Conservation (phyloP, 2,888 invertebrate genomes). For the Pachydiplax longipennis region DNA sequence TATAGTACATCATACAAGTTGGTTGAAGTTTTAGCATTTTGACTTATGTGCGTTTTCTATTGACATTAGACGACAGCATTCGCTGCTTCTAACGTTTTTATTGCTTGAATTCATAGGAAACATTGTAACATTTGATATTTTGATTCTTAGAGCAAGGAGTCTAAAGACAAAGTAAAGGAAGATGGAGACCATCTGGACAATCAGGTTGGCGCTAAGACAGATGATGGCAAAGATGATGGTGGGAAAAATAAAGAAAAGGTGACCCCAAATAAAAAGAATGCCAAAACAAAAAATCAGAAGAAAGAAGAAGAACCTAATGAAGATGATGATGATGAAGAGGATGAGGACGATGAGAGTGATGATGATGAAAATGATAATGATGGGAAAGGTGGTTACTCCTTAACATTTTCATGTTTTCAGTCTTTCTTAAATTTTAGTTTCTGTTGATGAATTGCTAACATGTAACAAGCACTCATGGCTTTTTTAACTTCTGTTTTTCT, state of each 20-base stretch:
- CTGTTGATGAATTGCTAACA: background rate
- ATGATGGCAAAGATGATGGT: conserved; percentile 14
- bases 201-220: background rate
- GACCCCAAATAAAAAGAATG: conserved; percentile 16
- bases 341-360: background rate
- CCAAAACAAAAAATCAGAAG: conserved; percentile 4
- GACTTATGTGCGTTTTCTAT: too few relatives aligned
- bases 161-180: conserved; percentile 9
- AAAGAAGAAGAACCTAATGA: background rate
- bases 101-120: too few relatives aligned
- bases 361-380: conserved; percentile 8
- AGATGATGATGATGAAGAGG: background rate
- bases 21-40: too few relatives aligned
- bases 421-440: too few relatives aligned
- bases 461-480: background rate
- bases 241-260: conserved; percentile 19
- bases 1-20: too few relatives aligned
- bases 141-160: background rate
- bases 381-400: background rate
- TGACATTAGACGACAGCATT: too few relatives aligned
- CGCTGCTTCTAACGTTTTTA: too few relatives aligned
- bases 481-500: too few relatives aligned
- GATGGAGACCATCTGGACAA: conserved; percentile 1
- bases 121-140: too few relatives aligned
- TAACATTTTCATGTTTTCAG: background rate